phyloP scores from a whole-genome alignment of 2,113 vertebrate genomes.

The Thymallus thymallus region DNA sequence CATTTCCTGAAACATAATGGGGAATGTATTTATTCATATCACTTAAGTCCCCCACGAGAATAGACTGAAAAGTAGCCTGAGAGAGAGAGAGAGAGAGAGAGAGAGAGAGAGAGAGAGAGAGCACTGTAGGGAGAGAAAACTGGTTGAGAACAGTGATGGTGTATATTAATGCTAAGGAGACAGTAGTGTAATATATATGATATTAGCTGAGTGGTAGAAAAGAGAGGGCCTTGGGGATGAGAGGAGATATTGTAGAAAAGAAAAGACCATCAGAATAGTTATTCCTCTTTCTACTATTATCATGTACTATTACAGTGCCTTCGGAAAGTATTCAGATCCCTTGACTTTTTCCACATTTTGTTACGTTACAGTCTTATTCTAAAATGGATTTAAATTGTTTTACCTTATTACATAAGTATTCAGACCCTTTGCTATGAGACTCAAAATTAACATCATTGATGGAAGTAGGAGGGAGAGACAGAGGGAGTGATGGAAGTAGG shows the following conservation, averaged over 20 bases:
- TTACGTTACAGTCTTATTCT: too few species aligned
- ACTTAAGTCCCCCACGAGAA: not conserved
- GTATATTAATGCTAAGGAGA: conserved; percentile 46
- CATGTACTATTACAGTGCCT: too few species aligned
- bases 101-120: conserved; percentile 3
- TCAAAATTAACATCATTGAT: too few species aligned
- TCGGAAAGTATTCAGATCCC: too few species aligned
- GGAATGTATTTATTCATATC: not conserved
- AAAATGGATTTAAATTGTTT: too few species aligned
- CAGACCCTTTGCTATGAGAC: too few species aligned
- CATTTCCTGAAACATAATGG: not conserved
- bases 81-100: conserved; percentile 45
- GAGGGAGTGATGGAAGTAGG: not conserved
- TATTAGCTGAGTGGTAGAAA: conserved; percentile 48
- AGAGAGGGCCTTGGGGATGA: conserved; percentile 32
- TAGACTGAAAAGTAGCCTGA: conserved; percentile 36
- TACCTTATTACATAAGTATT: too few species aligned
- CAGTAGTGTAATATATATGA: conserved; percentile 52
- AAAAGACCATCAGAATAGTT: conserved; percentile 1
- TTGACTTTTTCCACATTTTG: too few species aligned
- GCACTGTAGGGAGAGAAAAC: conserved; percentile 35
- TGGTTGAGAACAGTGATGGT: conserved; percentile 56
- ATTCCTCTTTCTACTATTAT: conserved; percentile 24
- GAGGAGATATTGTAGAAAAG: not conserved
- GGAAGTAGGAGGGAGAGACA: not conserved